Base-by-base conservation (phyloP, 2,113 vertebrate genomes). In the Aptenodytes forsteri region DNA sequence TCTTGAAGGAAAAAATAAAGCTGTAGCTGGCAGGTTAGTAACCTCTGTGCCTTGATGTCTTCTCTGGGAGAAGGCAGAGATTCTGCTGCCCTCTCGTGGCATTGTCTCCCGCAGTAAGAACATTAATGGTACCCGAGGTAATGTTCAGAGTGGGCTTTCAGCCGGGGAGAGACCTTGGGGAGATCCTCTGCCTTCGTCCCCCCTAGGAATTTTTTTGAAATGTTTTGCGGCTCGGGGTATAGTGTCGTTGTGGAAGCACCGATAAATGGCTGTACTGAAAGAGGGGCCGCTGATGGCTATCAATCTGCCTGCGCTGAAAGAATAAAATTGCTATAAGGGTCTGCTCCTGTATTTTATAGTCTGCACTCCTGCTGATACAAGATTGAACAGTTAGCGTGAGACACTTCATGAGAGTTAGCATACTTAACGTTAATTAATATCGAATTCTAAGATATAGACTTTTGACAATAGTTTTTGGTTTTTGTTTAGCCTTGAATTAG, bases 31-130 rank as follows among this genome's bases (percentile, higher is more conserved):
- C 52, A 11, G 66, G 56, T 70, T 32, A 22, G 66, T 3, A 3
- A 6, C 27, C 20, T 8, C 20, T 13, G 21, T 25, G 59, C 42
- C 42, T 86, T 38, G 59, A 0, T 0, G 10, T 52, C 8, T 77
- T 73, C 46, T 14, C 34, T 6, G 76, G 56, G 36, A 9, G 26
- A 49, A 87, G 80, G 56, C 87, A 91, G 89, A 80, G 93, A 29
- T 90, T 72, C 26, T 96, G 91, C 87, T 94, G 93, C 97, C 96
- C 97, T 95, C 97, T 93, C 30, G 62, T 75, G 96, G 95, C 84
- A 0, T 2, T 10, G 44, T 36, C 42, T 49, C 46, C 71, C 0
- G 0, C 47, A 8, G 14, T 3, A 1, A 25, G 49, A 32, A 0
- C 64, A 0, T 1, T 4, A 6, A 0, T 15, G 47, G 34, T 26